Conservation (phyloP, 2,797 vertebrate species). For the Morelia viridis region DNA sequence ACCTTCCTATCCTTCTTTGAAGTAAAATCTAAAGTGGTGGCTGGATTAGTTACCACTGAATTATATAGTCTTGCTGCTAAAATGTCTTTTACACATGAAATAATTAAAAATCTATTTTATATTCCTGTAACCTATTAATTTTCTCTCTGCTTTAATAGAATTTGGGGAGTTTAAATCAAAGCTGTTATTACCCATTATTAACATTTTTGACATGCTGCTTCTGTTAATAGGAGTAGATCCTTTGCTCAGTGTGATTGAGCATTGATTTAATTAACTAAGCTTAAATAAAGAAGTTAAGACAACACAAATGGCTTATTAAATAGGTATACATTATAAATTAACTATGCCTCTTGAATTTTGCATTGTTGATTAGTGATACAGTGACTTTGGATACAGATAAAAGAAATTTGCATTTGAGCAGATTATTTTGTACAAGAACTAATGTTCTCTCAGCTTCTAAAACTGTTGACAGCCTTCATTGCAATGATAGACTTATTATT, state of each 20-base stretch:
- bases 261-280: constrained; percentile 24
- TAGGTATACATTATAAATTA: background rate
- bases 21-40: background rate
- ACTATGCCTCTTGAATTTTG: constrained; percentile 66
- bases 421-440: constrained; percentile 56
- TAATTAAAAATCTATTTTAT: fast-evolving
- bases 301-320: constrained; percentile 19
- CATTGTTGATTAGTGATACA: constrained; percentile 66
- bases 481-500: constrained; percentile 32
- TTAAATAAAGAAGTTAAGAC: constrained; percentile 47
- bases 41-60: background rate
- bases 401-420: constrained; percentile 79
- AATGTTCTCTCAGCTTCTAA: constrained; percentile 35
- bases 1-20: background rate
- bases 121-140: background rate
- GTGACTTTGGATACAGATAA: constrained; percentile 54
- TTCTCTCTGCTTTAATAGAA: constrained; percentile 8
- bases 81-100: background rate
- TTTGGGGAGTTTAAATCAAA: background rate
- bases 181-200: background rate
- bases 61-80: background rate
- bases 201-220: background rate
- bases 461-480: background rate
- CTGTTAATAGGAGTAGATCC: background rate
- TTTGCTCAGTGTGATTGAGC: background rate